phyloP scores from a whole-genome alignment of 2,888 invertebrate species.

The Proisotoma minuta region DNA sequence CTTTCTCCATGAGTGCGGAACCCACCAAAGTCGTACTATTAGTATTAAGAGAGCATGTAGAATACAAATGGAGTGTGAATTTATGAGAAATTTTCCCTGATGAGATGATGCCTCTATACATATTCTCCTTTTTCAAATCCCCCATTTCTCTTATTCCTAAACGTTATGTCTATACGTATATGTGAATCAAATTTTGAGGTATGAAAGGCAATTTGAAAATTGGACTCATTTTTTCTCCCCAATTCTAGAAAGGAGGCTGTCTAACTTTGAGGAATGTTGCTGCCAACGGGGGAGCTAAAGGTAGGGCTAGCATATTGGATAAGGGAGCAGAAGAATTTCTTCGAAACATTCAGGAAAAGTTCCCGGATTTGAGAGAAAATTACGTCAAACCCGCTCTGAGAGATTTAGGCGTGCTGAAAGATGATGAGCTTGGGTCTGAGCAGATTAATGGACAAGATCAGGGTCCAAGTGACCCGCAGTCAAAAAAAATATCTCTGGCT shows the following conservation, averaged over 20 bases:
- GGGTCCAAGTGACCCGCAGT: too few relatives aligned
- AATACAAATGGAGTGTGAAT: constrained; percentile 16
- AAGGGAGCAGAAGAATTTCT: constrained; percentile 27
- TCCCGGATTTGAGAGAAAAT: constrained; percentile 30
- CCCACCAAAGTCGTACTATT: neutral
- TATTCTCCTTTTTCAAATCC: too few relatives aligned
- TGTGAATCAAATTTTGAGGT: too few relatives aligned
- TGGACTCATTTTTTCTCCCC: neutral
- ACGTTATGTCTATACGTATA: neutral
- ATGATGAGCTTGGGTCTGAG: neutral
- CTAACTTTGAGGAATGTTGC: constrained; percentile 34
- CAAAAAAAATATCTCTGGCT: neutral
- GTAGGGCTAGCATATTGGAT: constrained; percentile 22
- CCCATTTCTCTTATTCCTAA: neutral
- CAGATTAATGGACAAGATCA: neutral
- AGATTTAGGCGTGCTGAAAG: constrained; percentile 24
- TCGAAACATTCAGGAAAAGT: constrained; percentile 15
- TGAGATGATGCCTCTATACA: too few relatives aligned
- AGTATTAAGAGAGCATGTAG: neutral
- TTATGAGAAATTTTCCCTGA: constrained; percentile 5
- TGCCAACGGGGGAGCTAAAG: constrained; percentile 29
- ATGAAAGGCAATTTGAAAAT: neutral
- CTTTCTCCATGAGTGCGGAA: neutral
- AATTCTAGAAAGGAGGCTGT: constrained; percentile 38
- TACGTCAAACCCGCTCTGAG: constrained; percentile 34